Evolutionary conservation across 2,888 invertebrate genomes (phyloP).

Genomic region (Meiosimyza platycephala): DNA sequence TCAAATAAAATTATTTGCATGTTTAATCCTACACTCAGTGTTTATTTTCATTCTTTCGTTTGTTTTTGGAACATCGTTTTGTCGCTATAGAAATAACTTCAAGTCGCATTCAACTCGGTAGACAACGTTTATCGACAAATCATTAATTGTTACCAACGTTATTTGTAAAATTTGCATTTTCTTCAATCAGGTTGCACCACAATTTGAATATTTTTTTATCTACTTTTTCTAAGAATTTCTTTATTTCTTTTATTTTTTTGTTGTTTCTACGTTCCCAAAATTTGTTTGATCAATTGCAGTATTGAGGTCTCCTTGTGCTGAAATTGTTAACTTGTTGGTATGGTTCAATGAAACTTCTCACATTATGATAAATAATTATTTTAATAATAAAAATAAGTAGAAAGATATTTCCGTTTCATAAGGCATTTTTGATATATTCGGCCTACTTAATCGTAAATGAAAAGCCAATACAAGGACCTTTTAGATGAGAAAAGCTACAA

Average conservation of each 20-base stretch:
- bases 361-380: too few relatives aligned
- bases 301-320: conserved; percentile 45
- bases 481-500: too few relatives aligned
- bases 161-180: conserved; percentile 33
- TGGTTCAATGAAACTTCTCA: too few relatives aligned
- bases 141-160: conserved; percentile 53
- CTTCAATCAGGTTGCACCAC: conserved; percentile 42
- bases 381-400: too few relatives aligned
- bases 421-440: too few relatives aligned
- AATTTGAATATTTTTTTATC: conserved; percentile 1
- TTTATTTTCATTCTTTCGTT: background rate
- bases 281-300: conserved; percentile 61
- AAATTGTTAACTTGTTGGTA: too few relatives aligned
- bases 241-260: background rate
- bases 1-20: background rate
- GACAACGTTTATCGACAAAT: conserved; percentile 59
- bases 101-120: conserved; percentile 43
- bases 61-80: background rate
- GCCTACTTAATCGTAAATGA: too few relatives aligned
- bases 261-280: conserved; percentile 45
- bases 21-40: background rate
- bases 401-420: too few relatives aligned
- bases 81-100: conserved; percentile 11
- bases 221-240: background rate
- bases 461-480: too few relatives aligned